These are phyloP conservation scores for Neodontobutis hainanensis DNA, from an alignment of 2,113 vertebrate genomes.

Conservation along the genomic window DNA sequence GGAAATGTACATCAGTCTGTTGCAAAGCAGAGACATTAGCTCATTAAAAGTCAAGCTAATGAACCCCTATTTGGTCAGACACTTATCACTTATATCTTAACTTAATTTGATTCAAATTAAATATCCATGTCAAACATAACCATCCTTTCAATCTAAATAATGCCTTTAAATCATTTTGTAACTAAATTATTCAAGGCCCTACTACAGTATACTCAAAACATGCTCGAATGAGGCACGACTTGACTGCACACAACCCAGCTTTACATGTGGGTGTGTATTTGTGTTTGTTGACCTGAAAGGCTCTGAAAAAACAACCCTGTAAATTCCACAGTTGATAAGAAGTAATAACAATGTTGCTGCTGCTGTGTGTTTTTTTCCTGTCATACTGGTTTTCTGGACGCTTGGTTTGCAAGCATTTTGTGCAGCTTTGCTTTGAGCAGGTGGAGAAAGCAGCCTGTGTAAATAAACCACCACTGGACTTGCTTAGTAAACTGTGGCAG, in stretches of 20 bases:
- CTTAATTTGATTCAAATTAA: too few relatives aligned
- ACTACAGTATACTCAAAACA: background rate
- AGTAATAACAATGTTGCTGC: slow-evolving; percentile 31
- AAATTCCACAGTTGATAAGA: slow-evolving; percentile 62
- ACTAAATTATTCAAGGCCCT: too few relatives aligned
- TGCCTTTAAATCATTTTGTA: too few relatives aligned
- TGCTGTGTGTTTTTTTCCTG: slow-evolving; percentile 5
- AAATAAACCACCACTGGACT: slow-evolving; percentile 30
- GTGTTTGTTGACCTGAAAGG: slow-evolving; percentile 40
- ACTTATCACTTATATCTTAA: too few relatives aligned
- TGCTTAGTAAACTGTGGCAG: slow-evolving; percentile 35
- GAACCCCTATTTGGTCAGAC: too few relatives aligned
- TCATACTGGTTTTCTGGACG: slow-evolving; percentile 10
- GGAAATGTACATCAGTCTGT: too few relatives aligned
- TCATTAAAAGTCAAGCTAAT: too few relatives aligned
- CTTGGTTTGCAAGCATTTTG: slow-evolving; percentile 27
- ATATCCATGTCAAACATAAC: too few relatives aligned
- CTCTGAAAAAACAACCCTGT: slow-evolving; percentile 46
- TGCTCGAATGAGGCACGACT: background rate
- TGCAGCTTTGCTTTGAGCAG: slow-evolving; percentile 28
- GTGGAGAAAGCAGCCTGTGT: slow-evolving; percentile 23
- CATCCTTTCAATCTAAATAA: too few relatives aligned
- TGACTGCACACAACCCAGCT: background rate
- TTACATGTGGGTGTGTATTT: slow-evolving; percentile 16
- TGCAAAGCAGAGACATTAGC: too few relatives aligned